Evolutionary conservation across 2,797 vertebrate species (phyloP), one percentile per base, ranked within the genome.

Genomic region (Semaprochilodus insignis): DNA sequence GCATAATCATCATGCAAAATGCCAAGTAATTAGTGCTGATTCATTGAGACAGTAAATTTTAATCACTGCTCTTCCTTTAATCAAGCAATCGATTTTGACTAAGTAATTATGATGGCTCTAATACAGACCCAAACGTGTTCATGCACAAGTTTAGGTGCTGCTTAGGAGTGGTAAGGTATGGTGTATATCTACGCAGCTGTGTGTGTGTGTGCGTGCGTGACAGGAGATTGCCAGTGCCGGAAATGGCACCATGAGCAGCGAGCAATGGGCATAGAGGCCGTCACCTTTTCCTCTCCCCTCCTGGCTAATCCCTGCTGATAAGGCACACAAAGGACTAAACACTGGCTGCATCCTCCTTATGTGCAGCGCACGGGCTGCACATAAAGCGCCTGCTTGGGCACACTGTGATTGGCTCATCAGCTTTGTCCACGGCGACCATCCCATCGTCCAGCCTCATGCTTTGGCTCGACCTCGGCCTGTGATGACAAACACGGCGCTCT

Each of bases 271-370:
- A 17, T 34, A 78, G 80, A 85, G 51, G 87, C 66, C 80, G 31
- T 85, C 78, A 86, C 81, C 85, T 81, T 74, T 73, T 77, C 44
- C 52, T 60, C 57, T 83, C 76, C 85, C 80, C 87, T 84, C 69
- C 70, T 77, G 85, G 86, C 81, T 95, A 93, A 94, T 95, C 93
- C 91, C 88, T 92, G 91, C 91, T 94, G 92, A 94, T 91, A 90
- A 91, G 89, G 89, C 89, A 86, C 88, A 91, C 88, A 88, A 90
- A 92, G 91, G 92, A 91, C 90, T 93, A 91, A 92, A 90, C 51
- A 74, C 87, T 77, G 88, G 83, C 88, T 62, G 82, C 90, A 88
- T 91, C 88, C 86, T 89, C 74, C 83, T 84, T n/a, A n/a, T n/a
- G n/a, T n/a, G 86, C 84, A 89, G 83, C 76, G 57, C 72, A 67